These are phyloP conservation scores for Watsonalla binaria DNA, from an alignment of 2,888 invertebrate species.

Conservation along the genomic window DNA sequence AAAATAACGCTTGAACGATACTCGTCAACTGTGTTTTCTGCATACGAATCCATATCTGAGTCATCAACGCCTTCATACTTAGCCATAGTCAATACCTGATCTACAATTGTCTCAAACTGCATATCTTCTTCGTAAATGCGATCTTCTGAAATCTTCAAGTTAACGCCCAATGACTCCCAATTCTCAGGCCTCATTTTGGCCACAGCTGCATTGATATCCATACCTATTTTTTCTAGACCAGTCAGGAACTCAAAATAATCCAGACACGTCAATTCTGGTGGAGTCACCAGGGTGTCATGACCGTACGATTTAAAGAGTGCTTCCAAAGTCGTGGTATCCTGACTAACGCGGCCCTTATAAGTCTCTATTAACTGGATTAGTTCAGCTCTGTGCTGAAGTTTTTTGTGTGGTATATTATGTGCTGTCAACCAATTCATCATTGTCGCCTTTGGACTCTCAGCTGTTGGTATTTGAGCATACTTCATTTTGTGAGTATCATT, in stretches of 20 bases:
- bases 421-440: conserved; percentile 16
- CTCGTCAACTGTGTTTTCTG: too few relatives aligned
- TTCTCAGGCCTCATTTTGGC: neutral
- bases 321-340: conserved; percentile 2
- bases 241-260: conserved; percentile 4
- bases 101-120: neutral
- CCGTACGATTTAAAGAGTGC: conserved; percentile 8
- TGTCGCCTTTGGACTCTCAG: conserved; percentile 10
- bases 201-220: neutral
- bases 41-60: neutral
- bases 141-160: neutral
- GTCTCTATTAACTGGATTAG: conserved; percentile 16
- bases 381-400: conserved; percentile 14
- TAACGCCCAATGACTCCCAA: neutral
- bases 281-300: conserved; percentile 5
- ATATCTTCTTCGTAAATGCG: conserved; percentile 4
- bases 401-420: conserved; percentile 11
- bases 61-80: neutral
- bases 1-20: neutral
- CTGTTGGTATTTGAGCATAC: conserved; percentile 4
- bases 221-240: neutral
- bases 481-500: conserved; percentile 1
- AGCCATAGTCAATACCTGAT: conserved; percentile 1
- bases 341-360: conserved; percentile 3
- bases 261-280: conserved; percentile 1